Conservation (phyloP, 2,888 invertebrate genomes). For the Heliconius ethilla region DNA sequence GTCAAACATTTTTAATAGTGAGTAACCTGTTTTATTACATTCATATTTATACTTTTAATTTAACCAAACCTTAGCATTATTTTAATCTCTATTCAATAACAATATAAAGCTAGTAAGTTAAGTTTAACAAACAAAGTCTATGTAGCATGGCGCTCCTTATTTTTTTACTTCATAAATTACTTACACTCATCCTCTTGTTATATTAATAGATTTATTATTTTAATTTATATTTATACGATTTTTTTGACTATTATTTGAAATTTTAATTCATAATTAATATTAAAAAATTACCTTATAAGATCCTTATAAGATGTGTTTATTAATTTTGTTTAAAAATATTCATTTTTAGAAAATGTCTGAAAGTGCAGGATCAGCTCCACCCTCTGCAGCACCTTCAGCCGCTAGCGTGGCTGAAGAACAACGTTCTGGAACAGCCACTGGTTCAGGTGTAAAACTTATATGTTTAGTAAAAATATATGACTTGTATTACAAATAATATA, state of each 20-base stretch:
- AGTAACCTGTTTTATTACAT: constrained; percentile 14
- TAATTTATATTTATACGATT: background rate
- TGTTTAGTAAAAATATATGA: background rate
- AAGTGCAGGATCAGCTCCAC: constrained; percentile 51
- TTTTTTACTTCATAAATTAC: background rate
- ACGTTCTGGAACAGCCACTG: constrained; percentile 54
- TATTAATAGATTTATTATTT: constrained; percentile 18
- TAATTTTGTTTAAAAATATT: background rate
- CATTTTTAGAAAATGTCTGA: constrained; percentile 12
- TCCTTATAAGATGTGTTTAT: background rate
- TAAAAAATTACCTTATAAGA: background rate
- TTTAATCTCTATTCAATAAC: background rate
- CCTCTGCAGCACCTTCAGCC: constrained; percentile 59
- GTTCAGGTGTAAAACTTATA: constrained; percentile 46
- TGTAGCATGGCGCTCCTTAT: background rate
- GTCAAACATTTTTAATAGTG: constrained; percentile 22
- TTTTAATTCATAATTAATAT: too few species aligned
- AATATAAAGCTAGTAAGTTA: background rate
- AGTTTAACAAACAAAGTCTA: background rate
- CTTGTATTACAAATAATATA: background rate
- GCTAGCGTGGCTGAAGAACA: constrained; percentile 62
- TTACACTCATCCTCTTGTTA: background rate
- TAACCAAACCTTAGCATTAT: background rate
- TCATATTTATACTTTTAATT: background rate
- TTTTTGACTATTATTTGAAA: background rate